These are phyloP conservation scores for Drymodes brunneopygia DNA, from an alignment of 2,113 vertebrate species.

Conservation along the genomic window DNA sequence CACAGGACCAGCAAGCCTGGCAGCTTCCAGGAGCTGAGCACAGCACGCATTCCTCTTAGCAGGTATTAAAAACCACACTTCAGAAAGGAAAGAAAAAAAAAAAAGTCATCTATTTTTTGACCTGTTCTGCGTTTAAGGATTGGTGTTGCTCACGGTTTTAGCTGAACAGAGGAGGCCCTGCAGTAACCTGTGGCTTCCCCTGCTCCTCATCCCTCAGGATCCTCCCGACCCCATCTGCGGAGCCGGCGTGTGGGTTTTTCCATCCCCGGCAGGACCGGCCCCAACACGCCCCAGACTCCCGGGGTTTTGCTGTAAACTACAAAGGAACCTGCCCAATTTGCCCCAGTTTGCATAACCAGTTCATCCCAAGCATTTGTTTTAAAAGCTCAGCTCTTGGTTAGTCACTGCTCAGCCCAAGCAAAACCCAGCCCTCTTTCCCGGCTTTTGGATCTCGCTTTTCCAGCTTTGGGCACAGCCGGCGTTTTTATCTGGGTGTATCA, in stretches of 20 bases:
- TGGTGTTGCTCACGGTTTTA: background rate
- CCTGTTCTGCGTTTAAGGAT: background rate
- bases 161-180: background rate
- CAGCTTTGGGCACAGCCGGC: background rate
- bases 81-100: background rate
- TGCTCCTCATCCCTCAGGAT: background rate
- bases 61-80: background rate
- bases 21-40: background rate
- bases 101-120: background rate
- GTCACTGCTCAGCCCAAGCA: constrained; percentile 21
- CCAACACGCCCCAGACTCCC: background rate
- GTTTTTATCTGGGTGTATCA: background rate
- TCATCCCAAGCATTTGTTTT: constrained; percentile 33
- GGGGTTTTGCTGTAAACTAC: constrained; percentile 36
- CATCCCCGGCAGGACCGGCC: background rate
- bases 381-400: constrained; percentile 34
- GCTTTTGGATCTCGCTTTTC: constrained; percentile 19
- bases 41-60: background rate
- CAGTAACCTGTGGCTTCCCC: background rate
- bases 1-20: background rate
- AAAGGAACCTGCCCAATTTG: constrained; percentile 42
- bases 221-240: background rate
- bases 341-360: constrained; percentile 62
- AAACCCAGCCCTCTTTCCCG: constrained; percentile 19
- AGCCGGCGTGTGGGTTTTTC: background rate